phyloP scores from a whole-genome alignment of 92 coral and sea anemone species.

The Actinernus sp. region DNA sequence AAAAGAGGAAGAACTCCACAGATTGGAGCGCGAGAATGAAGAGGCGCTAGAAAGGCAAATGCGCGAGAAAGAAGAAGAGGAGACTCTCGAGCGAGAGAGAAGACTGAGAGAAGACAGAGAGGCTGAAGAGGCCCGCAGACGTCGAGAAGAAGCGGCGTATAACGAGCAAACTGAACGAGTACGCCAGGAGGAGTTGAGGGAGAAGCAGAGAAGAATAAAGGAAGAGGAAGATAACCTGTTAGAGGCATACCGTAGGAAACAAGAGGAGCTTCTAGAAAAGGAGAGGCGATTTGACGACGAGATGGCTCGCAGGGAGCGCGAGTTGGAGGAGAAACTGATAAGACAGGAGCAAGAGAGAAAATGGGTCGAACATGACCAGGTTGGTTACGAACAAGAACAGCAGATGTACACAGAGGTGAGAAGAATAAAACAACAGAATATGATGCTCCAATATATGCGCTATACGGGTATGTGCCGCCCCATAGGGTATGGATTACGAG shows the following conservation, averaged over 20 bases:
- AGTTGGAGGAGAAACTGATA: slow-evolving; percentile 71
- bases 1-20: slow-evolving; percentile 26
- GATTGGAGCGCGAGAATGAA: slow-evolving; percentile 60
- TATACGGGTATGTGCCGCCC: too few relatives aligned
- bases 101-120: slow-evolving; percentile 60
- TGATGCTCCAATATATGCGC: too few relatives aligned
- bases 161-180: slow-evolving; percentile 42
- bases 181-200: slow-evolving; percentile 46
- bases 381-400: slow-evolving; percentile 34
- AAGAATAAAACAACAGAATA: too few relatives aligned
- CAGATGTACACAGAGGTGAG: slow-evolving; percentile 39
- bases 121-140: slow-evolving; percentile 58
- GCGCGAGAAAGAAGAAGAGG: slow-evolving; percentile 80
- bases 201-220: slow-evolving; percentile 68
- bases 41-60: slow-evolving; percentile 84
- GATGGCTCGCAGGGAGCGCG: slow-evolving; percentile 84
- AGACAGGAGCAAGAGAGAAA: slow-evolving; percentile 54
- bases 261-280: slow-evolving; percentile 90
- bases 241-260: slow-evolving; percentile 92
- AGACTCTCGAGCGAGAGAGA: slow-evolving; percentile 67
- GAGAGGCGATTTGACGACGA: slow-evolving; percentile 92
- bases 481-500: too few relatives aligned
- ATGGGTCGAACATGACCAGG: slow-evolving; percentile 37
- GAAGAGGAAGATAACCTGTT: slow-evolving; percentile 90
- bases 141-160: slow-evolving; percentile 56